These are phyloP conservation scores for Pardalotus punctatus DNA, from an alignment of 2,113 vertebrate genomes.

Conservation along the genomic window DNA sequence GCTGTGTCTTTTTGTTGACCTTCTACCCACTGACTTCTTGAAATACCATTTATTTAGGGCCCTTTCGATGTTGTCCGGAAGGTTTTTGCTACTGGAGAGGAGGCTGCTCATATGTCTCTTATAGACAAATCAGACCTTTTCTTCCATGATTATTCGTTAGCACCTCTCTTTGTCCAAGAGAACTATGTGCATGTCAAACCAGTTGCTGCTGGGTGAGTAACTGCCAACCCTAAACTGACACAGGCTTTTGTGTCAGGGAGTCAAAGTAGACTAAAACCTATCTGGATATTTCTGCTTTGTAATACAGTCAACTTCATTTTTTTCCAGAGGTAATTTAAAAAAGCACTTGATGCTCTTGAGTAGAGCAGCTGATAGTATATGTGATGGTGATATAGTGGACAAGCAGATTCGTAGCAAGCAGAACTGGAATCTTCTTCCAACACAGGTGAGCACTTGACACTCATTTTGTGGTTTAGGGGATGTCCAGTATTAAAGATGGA, in stretches of 20 bases:
- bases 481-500: neutral
- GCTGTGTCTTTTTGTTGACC: neutral
- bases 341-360: constrained; percentile 92
- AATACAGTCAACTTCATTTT: neutral
- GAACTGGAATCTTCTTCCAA: constrained; percentile 92
- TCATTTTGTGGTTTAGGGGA: neutral
- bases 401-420: constrained; percentile 87
- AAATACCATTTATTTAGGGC: constrained; percentile 71
- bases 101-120: constrained; percentile 86
- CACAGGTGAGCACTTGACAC: constrained; percentile 77
- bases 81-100: constrained; percentile 87
- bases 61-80: constrained; percentile 96
- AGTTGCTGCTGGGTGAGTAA: constrained; percentile 85
- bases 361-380: constrained; percentile 93
- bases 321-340: constrained; percentile 82
- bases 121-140: constrained; percentile 95
- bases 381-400: constrained; percentile 94
- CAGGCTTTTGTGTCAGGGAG: fast-evolving
- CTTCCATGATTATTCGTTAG: constrained; percentile 96
- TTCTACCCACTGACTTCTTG: neutral
- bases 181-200: constrained; percentile 93
- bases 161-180: constrained; percentile 97
- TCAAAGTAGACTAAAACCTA: neutral
- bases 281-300: neutral
- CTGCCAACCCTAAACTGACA: neutral